Conservation (phyloP, 1,140 invertebrate genomes). For the Apis dorsata region DNA sequence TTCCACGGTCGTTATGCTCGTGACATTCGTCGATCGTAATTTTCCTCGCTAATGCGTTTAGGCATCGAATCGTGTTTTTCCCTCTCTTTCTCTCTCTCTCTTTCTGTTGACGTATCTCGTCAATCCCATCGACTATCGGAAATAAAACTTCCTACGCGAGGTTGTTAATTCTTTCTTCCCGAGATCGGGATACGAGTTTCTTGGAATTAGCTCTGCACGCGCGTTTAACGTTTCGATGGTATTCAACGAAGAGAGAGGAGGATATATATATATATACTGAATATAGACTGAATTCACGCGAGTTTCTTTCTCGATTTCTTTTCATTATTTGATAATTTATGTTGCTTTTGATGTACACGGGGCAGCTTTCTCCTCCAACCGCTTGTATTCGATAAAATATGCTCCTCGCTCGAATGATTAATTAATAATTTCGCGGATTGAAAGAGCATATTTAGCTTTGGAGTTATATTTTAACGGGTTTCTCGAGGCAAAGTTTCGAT, state of each 20-base stretch:
- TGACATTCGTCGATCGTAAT: slow-evolving; percentile 41
- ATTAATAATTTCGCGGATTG: background rate
- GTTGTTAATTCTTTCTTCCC: background rate
- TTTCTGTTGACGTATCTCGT: slow-evolving; percentile 53
- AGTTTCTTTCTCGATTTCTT: background rate
- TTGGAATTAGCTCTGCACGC: too few relatives aligned
- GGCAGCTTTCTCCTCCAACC: background rate
- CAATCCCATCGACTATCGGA: slow-evolving; percentile 55
- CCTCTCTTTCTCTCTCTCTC: background rate
- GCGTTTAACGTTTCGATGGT: background rate
- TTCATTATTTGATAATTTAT: background rate
- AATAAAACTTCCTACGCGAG: slow-evolving; percentile 46
- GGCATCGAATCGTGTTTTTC: slow-evolving; percentile 8
- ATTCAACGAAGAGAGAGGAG: background rate
- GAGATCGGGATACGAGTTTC: background rate
- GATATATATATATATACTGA: background rate
- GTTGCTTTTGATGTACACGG: background rate
- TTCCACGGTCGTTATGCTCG: slow-evolving; percentile 34
- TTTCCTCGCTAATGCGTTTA: slow-evolving; percentile 52
- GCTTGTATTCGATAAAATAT: background rate
- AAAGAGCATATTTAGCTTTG: background rate
- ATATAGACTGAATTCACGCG: background rate
- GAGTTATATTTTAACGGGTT: background rate
- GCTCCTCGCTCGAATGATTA: background rate
- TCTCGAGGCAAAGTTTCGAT: background rate